Percentiles rank a stretch among this genome's conserved stretches.
Evolutionary conservation across 2,113 vertebrate species (phyloP).

Genomic region (Microcebus murinus): DNA sequence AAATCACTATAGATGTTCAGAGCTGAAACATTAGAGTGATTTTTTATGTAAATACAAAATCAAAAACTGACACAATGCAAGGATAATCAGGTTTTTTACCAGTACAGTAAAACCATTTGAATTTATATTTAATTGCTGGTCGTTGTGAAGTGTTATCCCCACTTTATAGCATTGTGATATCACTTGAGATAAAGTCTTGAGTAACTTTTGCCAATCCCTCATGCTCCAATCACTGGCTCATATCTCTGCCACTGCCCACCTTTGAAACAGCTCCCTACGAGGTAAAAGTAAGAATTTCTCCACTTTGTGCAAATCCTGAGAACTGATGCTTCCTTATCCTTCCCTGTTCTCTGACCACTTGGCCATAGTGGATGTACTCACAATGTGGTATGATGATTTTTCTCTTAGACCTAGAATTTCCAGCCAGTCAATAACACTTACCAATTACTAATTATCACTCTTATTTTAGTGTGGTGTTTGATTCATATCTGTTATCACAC

Average conservation of each 20-base stretch:
- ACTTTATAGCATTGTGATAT: not conserved
- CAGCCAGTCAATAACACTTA: not conserved
- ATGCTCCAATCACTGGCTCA: not conserved
- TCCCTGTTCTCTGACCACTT: not conserved
- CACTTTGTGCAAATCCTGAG: not conserved
- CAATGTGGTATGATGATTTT: not conserved
- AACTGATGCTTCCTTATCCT: not conserved
- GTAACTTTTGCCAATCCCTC: not conserved
- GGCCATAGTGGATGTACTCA: not conserved
- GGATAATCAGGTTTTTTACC: not conserved
- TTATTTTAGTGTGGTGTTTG: not conserved
- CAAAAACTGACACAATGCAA: slow-evolving; percentile 30
- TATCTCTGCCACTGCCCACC: not conserved
- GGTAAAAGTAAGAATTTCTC: not conserved
- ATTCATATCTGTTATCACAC: not conserved
- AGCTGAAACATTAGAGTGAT: slow-evolving; percentile 18
- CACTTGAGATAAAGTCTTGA: not conserved
- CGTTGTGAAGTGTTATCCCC: not conserved
- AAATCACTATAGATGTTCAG: slow-evolving; percentile 24
- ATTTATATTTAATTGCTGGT: not conserved
- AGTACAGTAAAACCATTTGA: not conserved
- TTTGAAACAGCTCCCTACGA: not conserved
- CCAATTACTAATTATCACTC: not conserved
- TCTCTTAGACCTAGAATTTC: not conserved
- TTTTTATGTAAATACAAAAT: slow-evolving; percentile 49